Percentiles rank a stretch among this genome's conserved stretches.
phyloP scores from a whole-genome alignment of 2,797 vertebrate genomes.

The Heteromormyrus szaboi region DNA sequence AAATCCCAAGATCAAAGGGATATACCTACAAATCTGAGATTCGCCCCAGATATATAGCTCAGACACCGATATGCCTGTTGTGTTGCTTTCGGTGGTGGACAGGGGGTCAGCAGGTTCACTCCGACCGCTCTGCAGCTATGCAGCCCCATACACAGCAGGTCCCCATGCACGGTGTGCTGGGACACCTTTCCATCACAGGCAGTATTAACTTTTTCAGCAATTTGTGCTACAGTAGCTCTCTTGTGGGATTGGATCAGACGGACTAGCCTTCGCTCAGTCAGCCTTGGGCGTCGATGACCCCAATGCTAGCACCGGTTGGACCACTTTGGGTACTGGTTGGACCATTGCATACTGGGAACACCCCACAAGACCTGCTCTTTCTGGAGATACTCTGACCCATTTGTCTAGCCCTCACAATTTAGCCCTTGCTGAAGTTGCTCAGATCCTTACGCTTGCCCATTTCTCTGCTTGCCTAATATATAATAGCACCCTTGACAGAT shows the following conservation, averaged over 20 bases:
- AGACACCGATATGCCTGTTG: not conserved
- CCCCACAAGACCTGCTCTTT: not conserved
- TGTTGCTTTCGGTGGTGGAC: not conserved
- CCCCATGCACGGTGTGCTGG: not conserved
- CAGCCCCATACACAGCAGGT: not conserved
- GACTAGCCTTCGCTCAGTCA: not conserved
- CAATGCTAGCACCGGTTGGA: not conserved
- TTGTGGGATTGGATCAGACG: not conserved
- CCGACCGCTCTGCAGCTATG: not conserved
- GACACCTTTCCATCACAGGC: not conserved
- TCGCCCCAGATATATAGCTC: not conserved
- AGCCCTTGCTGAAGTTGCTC: not conserved
- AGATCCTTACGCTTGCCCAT: not conserved
- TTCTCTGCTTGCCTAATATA: not conserved
- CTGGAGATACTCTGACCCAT: not conserved
- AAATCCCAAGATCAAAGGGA: not conserved
- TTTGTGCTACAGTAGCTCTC: not conserved
- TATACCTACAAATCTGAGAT: not conserved
- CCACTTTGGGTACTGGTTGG: not conserved
- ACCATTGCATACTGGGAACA: not conserved
- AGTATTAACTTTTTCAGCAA: not conserved
- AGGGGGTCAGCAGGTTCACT: not conserved
- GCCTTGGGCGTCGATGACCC: not conserved
- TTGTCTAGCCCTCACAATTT: not conserved
- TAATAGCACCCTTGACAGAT: not conserved